A percentile compares a stretch with the other conserved stretches of the same genome.
These are phyloP conservation scores for Drosophila arizonae DNA, from an alignment of 1,140 invertebrate species.

Conservation along the genomic window DNA sequence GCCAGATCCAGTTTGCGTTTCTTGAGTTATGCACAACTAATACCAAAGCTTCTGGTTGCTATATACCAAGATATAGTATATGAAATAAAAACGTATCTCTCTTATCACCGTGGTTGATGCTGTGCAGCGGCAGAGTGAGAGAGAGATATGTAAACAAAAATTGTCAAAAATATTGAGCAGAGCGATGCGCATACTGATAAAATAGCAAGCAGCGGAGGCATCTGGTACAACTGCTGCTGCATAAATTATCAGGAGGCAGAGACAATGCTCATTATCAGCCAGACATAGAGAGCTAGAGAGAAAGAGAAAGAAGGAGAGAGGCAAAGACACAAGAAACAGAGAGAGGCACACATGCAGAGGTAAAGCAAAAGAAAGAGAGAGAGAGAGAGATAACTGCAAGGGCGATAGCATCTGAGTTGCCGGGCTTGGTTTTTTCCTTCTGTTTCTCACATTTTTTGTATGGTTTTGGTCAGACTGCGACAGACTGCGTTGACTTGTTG, in stretches of 20 bases:
- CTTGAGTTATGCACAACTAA: background rate
- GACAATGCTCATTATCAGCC: constrained; percentile 48
- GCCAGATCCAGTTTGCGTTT: constrained; percentile 31
- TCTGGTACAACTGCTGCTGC: constrained; percentile 67
- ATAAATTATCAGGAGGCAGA: constrained; percentile 73
- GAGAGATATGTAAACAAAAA: constrained; percentile 39
- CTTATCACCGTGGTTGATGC: constrained; percentile 17
- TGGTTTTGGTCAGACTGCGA: constrained; percentile 53
- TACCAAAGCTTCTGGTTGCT: constrained; percentile 8
- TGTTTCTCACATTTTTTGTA: constrained; percentile 15
- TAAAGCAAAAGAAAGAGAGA: background rate
- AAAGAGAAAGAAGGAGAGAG: constrained; percentile 1
- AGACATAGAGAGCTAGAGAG: constrained; percentile 18
- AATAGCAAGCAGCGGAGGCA: constrained; percentile 18
- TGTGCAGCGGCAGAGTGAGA: constrained; percentile 10
- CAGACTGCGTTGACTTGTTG: constrained; percentile 60
- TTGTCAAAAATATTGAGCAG: background rate
- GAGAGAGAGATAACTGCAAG: constrained; percentile 46
- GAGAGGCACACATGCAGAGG: constrained; percentile 21
- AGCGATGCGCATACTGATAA: constrained; percentile 54
- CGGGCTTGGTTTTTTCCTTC: constrained; percentile 22
- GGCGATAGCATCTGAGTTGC: constrained; percentile 63
- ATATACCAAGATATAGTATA: constrained; percentile 4
- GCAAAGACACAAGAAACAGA: constrained; percentile 5
- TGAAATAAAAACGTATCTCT: background rate